A percentile compares a stretch with the other conserved stretches of the same genome.
Evolutionary conservation across 2,113 vertebrate species (phyloP).

Genomic region (Alethe diademata): DNA sequence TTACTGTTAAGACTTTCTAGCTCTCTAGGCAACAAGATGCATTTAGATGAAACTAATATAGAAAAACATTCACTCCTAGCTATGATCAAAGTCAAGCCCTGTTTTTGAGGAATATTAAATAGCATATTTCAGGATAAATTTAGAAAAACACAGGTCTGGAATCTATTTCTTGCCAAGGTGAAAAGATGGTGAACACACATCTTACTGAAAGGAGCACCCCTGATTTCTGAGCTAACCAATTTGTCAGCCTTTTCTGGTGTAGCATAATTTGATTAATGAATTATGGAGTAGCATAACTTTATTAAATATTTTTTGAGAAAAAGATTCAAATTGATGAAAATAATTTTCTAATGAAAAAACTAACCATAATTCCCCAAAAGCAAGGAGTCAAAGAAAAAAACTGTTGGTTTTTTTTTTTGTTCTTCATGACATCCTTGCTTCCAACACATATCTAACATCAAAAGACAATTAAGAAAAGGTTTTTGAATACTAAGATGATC

Average conservation of each 20-base stretch:
- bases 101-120: not conserved
- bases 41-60: not conserved
- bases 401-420: accelerated
- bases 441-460: not conserved
- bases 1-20: not conserved
- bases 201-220: not conserved
- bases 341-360: not conserved
- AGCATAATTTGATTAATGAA: not conserved
- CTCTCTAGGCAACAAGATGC: not conserved
- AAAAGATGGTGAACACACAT: not conserved
- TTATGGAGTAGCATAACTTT: not conserved
- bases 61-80: not conserved
- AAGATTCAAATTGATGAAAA: not conserved
- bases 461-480: not conserved
- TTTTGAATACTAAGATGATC: not conserved
- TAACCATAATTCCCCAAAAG: not conserved
- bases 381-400: not conserved
- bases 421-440: not conserved
- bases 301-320: not conserved
- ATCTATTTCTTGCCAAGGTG: not conserved
- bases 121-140: not conserved
- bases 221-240: not conserved
- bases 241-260: not conserved
- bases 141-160: not conserved
- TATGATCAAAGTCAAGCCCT: not conserved